Evolutionary conservation across 2,888 invertebrate genomes (phyloP).

Genomic region (Cantharis rufa): DNA sequence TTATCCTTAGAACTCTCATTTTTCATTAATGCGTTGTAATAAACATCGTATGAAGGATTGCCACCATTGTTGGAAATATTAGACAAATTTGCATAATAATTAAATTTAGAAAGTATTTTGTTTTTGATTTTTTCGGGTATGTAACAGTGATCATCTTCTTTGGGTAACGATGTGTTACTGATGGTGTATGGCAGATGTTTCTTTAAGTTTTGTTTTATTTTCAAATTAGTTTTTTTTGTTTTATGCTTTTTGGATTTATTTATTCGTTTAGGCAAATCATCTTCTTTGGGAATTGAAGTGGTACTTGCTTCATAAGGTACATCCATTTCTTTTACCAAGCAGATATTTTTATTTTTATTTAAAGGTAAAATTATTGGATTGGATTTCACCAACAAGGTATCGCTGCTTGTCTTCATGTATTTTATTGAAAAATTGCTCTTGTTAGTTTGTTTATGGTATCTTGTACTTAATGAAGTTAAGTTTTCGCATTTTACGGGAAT

Average conservation of each 20-base stretch:
- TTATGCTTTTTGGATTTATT: neutral
- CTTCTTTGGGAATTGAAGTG: neutral
- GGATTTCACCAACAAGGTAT: neutral
- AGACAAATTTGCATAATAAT: conserved; percentile 6
- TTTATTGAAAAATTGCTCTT: neutral
- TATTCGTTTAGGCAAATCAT: neutral
- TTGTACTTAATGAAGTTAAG: neutral
- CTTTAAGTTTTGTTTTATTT: neutral
- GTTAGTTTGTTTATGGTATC: neutral
- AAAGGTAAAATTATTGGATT: neutral
- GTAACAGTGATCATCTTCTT: neutral
- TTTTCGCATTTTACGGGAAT: neutral
- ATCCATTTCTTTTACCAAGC: neutral
- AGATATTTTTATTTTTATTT: neutral
- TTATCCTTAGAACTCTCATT: neutral
- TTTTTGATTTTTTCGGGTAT: neutral
- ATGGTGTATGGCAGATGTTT: neutral
- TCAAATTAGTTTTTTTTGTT: neutral
- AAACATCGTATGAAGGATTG: too few species aligned
- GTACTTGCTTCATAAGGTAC: neutral
- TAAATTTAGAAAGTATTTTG: neutral
- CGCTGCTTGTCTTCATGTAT: neutral
- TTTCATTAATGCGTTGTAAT: neutral
- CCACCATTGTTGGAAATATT: neutral
- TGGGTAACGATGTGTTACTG: neutral